A percentile compares a stretch with the other conserved stretches of the same genome.
These are phyloP conservation scores for Bedellia somnulentella DNA, from an alignment of 2,888 invertebrate genomes.

Conservation along the genomic window DNA sequence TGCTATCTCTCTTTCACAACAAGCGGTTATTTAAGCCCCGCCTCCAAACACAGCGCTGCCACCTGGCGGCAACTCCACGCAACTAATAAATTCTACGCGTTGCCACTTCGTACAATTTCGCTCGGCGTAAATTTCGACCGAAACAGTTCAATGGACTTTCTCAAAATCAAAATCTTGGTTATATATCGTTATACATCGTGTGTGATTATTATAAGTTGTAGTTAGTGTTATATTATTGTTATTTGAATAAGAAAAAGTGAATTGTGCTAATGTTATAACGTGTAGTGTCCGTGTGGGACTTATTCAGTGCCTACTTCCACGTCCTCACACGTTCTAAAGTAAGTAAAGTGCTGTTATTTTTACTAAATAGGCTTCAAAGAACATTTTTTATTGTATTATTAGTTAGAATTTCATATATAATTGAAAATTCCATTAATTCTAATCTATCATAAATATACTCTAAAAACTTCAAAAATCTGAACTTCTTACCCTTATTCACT, in stretches of 20 bases:
- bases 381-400: no score
- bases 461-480: no score
- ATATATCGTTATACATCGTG: constrained; percentile 36
- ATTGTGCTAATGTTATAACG: constrained; percentile 34
- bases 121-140: constrained; percentile 59
- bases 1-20: no score
- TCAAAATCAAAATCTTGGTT: constrained; percentile 46
- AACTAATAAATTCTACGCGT: constrained; percentile 45
- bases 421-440: no score
- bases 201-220: constrained; percentile 34
- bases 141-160: constrained; percentile 63
- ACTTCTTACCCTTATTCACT: no score
- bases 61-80: constrained; percentile 44
- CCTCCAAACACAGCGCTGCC: constrained; percentile 41
- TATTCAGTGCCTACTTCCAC: constrained; percentile 30
- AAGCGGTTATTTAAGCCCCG: no score
- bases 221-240: constrained; percentile 36
- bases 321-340: constrained; percentile 34
- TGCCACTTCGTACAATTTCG: constrained; percentile 62
- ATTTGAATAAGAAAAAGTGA: constrained; percentile 32
- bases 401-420: no score
- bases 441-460: no score
- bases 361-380: no score
- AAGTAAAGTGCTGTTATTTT: no score
- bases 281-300: constrained; percentile 30